phyloP scores from a whole-genome alignment of 2,113 vertebrate species.

The Callaeas wilsoni region DNA sequence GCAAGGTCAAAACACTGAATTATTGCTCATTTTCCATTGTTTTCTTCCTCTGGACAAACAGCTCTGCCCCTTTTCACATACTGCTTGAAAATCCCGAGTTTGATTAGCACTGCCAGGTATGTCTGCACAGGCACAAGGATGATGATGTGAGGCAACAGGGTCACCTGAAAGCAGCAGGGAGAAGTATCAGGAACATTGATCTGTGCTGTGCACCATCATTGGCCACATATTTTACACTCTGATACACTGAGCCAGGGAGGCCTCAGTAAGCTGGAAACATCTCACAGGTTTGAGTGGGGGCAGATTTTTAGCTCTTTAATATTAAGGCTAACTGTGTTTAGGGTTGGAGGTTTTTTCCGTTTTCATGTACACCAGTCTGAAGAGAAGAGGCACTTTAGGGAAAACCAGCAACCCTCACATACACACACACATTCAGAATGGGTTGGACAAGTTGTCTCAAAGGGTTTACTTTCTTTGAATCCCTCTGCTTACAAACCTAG shows the following conservation, averaged over 20 bases:
- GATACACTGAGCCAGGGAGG: neutral
- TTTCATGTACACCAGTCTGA: neutral
- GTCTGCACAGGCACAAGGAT: neutral
- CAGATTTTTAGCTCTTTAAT: neutral
- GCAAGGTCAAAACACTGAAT: neutral
- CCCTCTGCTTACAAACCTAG: neutral
- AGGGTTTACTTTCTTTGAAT: neutral
- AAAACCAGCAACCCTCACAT: neutral
- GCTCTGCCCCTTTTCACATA: neutral
- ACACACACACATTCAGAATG: neutral
- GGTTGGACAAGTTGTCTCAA: neutral
- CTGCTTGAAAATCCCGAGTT: accelerated
- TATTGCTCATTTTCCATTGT: neutral
- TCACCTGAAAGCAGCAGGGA: neutral
- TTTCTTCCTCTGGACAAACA: neutral
- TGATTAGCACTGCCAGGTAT: neutral
- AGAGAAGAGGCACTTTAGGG: neutral
- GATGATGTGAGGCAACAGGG: accelerated
- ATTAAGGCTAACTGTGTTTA: neutral
- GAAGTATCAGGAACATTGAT: neutral
- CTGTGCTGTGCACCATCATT: neutral
- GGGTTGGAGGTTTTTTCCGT: neutral
- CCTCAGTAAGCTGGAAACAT: neutral
- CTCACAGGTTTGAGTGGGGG: neutral
- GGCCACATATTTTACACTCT: neutral